These are phyloP conservation scores for Stegophylla sp. DNA, from an alignment of 2,888 invertebrate genomes.

Conservation along the genomic window DNA sequence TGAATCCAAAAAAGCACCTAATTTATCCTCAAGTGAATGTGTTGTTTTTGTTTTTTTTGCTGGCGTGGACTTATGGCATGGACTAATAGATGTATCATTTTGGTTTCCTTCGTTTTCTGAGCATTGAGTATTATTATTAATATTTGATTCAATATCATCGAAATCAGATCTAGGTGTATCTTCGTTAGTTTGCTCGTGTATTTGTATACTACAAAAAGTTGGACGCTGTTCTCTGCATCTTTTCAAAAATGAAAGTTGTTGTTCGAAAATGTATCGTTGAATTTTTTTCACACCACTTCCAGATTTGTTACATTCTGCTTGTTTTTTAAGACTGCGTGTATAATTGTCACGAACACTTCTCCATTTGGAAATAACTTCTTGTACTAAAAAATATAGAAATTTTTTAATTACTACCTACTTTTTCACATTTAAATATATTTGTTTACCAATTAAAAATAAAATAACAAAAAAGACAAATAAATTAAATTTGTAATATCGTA, in stretches of 20 bases:
- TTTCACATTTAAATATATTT: neutral
- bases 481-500: too few relatives aligned
- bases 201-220: conserved; percentile 21
- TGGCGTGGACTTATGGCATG: conserved; percentile 2
- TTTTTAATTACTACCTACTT: neutral
- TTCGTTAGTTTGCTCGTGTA: neutral
- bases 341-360: conserved; percentile 37
- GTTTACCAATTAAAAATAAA: conserved; percentile 4
- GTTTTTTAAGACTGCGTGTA: conserved; percentile 30
- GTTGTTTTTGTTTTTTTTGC: conserved; percentile 37
- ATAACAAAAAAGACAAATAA: neutral
- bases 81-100: conserved; percentile 16
- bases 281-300: conserved; percentile 23
- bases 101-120: conserved; percentile 24
- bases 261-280: conserved; percentile 35
- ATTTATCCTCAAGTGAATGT: conserved; percentile 28
- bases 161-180: neutral
- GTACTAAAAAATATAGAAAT: conserved; percentile 21
- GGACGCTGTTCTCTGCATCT: neutral
- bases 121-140: conserved; percentile 1
- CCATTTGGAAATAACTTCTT: conserved; percentile 41
- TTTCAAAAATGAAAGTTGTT: conserved; percentile 39
- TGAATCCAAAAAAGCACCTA: conserved; percentile 27
- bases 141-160: conserved; percentile 6
- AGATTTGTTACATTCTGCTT: conserved; percentile 20